Conservation (phyloP, 2,797 vertebrate species). For the Acanthornis magna region DNA sequence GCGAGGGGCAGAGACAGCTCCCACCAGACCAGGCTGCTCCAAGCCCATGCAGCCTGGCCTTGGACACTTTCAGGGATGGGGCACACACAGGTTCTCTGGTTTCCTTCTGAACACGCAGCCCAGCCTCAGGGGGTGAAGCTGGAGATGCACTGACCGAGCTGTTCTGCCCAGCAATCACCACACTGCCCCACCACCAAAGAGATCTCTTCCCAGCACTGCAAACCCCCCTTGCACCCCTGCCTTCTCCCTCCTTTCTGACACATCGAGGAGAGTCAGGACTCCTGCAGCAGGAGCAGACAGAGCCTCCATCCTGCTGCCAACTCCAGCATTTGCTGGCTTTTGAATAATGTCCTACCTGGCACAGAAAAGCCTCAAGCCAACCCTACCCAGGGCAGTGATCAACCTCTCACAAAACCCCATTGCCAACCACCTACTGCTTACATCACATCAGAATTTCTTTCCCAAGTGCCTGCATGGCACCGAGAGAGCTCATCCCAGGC, state of each 20-base stretch:
- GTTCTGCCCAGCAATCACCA: neutral
- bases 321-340: neutral
- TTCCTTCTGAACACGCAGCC: neutral
- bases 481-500: neutral
- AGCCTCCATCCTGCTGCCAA: neutral
- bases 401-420: neutral
- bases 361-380: neutral
- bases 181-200: neutral
- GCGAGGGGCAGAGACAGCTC: neutral
- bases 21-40: neutral
- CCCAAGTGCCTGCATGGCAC: neutral
- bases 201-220: neutral
- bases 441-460: neutral
- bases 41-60: neutral
- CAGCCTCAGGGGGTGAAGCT: neutral
- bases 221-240: neutral
- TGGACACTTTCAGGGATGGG: neutral
- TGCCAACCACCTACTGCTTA: neutral
- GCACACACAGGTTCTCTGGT: neutral
- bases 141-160: neutral
- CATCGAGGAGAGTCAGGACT: neutral
- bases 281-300: neutral
- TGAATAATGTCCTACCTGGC: neutral
- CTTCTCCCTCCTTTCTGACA: neutral
- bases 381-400: neutral